These are phyloP conservation scores for Hycleus cichorii DNA, from an alignment of 1,140 invertebrate species.

Conservation along the genomic window DNA sequence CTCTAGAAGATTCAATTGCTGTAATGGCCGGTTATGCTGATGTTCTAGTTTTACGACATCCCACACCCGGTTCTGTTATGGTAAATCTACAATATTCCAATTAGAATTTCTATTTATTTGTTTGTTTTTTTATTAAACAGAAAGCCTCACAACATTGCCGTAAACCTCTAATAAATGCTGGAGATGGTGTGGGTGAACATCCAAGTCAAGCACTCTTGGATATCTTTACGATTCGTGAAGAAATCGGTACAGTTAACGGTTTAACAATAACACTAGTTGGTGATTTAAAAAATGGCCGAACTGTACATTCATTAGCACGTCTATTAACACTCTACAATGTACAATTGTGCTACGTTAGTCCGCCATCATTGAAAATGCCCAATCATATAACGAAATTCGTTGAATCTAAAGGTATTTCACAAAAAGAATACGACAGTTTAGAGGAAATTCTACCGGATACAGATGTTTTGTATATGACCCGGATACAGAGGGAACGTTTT, in stretches of 20 bases:
- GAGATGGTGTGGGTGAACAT: slow-evolving; percentile 97
- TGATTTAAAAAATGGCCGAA: slow-evolving; percentile 95
- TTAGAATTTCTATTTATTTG: neutral
- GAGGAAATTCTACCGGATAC: slow-evolving; percentile 85
- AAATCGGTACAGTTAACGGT: slow-evolving; percentile 97
- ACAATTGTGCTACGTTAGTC: slow-evolving; percentile 83
- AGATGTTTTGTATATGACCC: slow-evolving; percentile 96
- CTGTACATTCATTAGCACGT: slow-evolving; percentile 94
- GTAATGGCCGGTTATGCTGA: slow-evolving; percentile 85
- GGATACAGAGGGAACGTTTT: slow-evolving; percentile 95
- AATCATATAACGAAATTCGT: slow-evolving; percentile 75
- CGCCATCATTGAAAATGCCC: slow-evolving; percentile 84
- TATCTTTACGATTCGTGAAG: slow-evolving; percentile 96
- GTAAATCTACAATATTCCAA: slow-evolving; percentile 50
- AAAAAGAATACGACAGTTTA: slow-evolving; percentile 65
- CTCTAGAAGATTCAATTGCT: slow-evolving; percentile 80
- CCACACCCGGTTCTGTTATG: slow-evolving; percentile 80
- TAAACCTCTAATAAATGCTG: slow-evolving; percentile 94
- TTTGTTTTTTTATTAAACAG: slow-evolving; percentile 45
- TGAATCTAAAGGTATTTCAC: slow-evolving; percentile 64
- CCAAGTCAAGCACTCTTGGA: slow-evolving; percentile 97
- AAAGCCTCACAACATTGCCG: slow-evolving; percentile 70
- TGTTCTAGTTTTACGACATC: slow-evolving; percentile 90
- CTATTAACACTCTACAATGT: slow-evolving; percentile 87
- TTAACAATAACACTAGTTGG: slow-evolving; percentile 91